Evolutionary conservation across 2,797 vertebrate species (phyloP).

Genomic region (Perdix hodgsoniae): DNA sequence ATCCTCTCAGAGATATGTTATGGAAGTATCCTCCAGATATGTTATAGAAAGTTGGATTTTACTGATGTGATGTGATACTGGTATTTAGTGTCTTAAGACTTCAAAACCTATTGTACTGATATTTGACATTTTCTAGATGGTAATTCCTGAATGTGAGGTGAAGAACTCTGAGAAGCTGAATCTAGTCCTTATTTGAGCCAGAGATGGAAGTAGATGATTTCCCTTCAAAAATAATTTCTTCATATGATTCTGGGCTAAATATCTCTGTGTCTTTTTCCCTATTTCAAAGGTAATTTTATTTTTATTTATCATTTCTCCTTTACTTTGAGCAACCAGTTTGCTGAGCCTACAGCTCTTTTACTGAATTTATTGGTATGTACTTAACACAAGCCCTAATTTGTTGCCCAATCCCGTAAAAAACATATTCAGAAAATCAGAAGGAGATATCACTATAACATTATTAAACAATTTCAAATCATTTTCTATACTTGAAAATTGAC

Average conservation of each 20-base stretch:
- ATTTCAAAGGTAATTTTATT: neutral
- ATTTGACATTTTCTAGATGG: neutral
- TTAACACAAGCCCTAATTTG: neutral
- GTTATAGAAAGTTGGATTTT: neutral
- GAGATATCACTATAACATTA: neutral
- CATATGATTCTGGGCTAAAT: neutral
- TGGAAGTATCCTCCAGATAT: too few relatives aligned
- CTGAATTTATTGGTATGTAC: neutral
- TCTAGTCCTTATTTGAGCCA: neutral
- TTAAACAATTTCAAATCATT: neutral
- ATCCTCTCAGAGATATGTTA: neutral
- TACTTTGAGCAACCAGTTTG: neutral
- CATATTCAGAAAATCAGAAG: neutral
- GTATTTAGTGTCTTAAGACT: neutral
- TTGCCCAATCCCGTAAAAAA: neutral
- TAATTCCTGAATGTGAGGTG: neutral
- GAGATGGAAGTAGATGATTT: neutral
- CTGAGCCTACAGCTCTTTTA: neutral
- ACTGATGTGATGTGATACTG: neutral
- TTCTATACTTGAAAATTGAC: neutral
- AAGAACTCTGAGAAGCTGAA: neutral
- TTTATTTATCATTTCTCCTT: neutral
- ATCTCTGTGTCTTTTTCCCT: neutral
- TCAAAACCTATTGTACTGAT: neutral
- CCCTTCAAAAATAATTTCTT: neutral